Conservation (phyloP, 2,888 invertebrate species). For the Zelleria hepariella region DNA sequence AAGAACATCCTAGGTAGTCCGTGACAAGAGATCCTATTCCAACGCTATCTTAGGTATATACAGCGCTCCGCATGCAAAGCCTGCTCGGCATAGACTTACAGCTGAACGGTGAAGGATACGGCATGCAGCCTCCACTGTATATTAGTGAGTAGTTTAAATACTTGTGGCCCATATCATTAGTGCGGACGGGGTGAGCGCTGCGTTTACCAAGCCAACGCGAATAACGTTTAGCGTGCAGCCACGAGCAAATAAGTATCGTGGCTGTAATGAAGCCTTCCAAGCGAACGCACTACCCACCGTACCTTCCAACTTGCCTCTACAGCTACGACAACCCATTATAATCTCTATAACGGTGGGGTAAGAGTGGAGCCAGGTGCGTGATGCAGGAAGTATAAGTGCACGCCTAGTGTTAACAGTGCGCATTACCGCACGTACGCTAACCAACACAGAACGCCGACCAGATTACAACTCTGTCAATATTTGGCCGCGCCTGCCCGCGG, state of each 20-base stretch:
- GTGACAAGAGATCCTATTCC: no score
- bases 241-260: constrained; percentile 38
- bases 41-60: no score
- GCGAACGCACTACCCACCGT: not conserved
- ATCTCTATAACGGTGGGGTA: not conserved
- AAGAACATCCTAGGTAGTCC: no score
- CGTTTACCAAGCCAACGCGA: constrained; percentile 34
- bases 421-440: constrained; percentile 61
- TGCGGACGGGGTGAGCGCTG: not conserved
- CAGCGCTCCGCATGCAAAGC: no score
- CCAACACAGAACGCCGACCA: constrained; percentile 39
- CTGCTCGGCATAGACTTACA: not conserved
- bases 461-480: constrained; percentile 67
- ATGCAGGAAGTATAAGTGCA: not conserved
- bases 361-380: not conserved
- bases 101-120: not conserved
- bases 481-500: constrained; percentile 27
- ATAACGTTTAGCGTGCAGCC: constrained; percentile 46
- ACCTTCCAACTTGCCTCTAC: not conserved
- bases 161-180: not conserved
- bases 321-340: not conserved
- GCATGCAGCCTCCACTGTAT: not conserved
- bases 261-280: constrained; percentile 47
- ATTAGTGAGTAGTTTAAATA: not conserved
- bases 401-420: constrained; percentile 47